Percentiles rank a stretch among this genome's conserved stretches.
phyloP scores from a whole-genome alignment of 1,140 invertebrate species.

The Diorhabda carinulata region DNA sequence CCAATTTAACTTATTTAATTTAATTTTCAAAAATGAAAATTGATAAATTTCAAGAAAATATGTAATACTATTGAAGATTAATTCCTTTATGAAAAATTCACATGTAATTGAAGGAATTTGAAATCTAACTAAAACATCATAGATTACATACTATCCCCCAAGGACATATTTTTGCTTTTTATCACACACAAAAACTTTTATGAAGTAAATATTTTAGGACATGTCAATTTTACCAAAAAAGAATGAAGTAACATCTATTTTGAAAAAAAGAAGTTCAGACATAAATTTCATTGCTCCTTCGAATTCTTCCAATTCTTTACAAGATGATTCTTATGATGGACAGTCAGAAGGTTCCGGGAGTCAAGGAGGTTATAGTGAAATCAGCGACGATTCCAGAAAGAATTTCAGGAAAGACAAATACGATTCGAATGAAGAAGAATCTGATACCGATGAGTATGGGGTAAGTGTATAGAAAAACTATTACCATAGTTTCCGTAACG shows the following conservation, averaged over 20 bases:
- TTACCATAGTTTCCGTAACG: background rate
- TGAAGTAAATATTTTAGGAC: conserved; percentile 13
- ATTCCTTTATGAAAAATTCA: too few species aligned
- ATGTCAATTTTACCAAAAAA: conserved; percentile 23
- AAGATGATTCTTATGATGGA: conserved; percentile 37
- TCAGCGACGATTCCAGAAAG: conserved; percentile 63
- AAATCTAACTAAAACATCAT: too few species aligned
- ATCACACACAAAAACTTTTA: background rate
- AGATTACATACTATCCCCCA: too few species aligned
- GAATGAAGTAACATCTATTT: conserved; percentile 53
- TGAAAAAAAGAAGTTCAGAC: conserved; percentile 57
- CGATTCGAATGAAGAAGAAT: conserved; percentile 54
- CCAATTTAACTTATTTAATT: too few species aligned
- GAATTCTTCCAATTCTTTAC: conserved; percentile 30
- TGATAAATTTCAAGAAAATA: too few species aligned
- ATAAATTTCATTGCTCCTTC: conserved; percentile 43
- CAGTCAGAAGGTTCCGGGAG: conserved; percentile 55
- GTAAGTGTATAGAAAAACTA: conserved; percentile 35
- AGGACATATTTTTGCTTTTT: background rate
- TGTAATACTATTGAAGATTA: too few species aligned
- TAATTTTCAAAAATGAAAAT: too few species aligned
- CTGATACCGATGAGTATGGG: conserved; percentile 53
- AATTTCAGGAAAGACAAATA: conserved; percentile 51
- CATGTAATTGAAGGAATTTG: too few species aligned
- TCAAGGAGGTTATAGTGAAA: conserved; percentile 50